Percentiles rank a stretch among this genome's conserved stretches.
Evolutionary conservation across 2,888 invertebrate genomes (phyloP).

Genomic region (Eupithecia dodoneata): DNA sequence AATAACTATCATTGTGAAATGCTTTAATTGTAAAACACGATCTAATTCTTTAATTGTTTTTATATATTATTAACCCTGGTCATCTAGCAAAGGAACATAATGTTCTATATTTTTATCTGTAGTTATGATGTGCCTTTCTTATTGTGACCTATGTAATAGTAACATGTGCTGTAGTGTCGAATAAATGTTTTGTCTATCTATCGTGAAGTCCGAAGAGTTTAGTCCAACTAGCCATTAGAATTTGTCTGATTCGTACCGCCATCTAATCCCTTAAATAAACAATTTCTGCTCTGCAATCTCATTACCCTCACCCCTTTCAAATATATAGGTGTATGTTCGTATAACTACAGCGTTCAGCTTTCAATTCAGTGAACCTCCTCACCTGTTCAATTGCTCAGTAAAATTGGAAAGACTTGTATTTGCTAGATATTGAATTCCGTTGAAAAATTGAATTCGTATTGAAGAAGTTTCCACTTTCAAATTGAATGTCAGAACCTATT

Average conservation of each 20-base stretch:
- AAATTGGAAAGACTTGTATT: slow-evolving; percentile 9
- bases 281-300: slow-evolving; percentile 3
- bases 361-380: background rate
- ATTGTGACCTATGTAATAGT: too few species aligned
- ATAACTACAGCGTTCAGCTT: background rate
- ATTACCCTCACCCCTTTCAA: background rate
- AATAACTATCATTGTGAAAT: background rate
- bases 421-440: background rate
- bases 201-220: too few species aligned
- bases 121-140: too few species aligned
- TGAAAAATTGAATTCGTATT: slow-evolving; percentile 17
- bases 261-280: slow-evolving; percentile 9
- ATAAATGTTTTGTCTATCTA: too few species aligned
- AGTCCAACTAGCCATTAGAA: background rate
- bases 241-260: background rate
- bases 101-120: too few species aligned
- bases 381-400: slow-evolving; percentile 4
- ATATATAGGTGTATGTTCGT: background rate
- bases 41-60: background rate
- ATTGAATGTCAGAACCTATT: background rate
- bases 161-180: too few species aligned
- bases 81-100: background rate
- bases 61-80: background rate
- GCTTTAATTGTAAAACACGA: background rate
- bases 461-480: slow-evolving; percentile 5